phyloP scores from a whole-genome alignment of 2,888 invertebrate genomes.

The Fragum sueziense region DNA sequence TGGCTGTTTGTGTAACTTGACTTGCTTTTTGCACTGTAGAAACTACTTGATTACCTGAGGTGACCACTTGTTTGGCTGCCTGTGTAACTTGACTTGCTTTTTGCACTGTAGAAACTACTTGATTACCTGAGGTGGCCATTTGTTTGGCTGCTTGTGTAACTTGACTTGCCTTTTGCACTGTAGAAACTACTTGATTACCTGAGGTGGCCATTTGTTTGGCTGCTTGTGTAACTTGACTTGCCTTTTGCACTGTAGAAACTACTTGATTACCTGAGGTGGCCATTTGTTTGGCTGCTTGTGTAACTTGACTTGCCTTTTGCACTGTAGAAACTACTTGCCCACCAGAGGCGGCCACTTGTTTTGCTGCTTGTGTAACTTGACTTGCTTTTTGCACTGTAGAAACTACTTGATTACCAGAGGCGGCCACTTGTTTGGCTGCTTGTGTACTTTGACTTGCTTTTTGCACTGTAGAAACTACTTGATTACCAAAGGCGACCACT shows the following conservation, averaged over 20 bases:
- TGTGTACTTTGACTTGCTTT: neutral
- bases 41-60: neutral
- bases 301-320: neutral
- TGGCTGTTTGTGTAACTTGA: neutral
- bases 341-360: neutral
- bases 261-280: neutral
- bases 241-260: neutral
- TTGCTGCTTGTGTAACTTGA: neutral
- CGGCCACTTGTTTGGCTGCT: neutral
- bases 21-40: neutral
- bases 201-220: neutral
- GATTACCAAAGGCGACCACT: neutral
- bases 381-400: neutral
- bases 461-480: neutral
- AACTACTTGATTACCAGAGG: neutral
- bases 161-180: neutral
- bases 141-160: neutral
- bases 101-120: neutral
- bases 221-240: neutral
- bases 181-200: neutral
- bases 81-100: neutral
- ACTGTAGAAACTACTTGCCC: neutral
- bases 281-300: neutral
- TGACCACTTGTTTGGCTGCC: neutral
- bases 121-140: neutral